phyloP scores from a whole-genome alignment of 1,140 invertebrate species.

The Trichonephila inaurata region DNA sequence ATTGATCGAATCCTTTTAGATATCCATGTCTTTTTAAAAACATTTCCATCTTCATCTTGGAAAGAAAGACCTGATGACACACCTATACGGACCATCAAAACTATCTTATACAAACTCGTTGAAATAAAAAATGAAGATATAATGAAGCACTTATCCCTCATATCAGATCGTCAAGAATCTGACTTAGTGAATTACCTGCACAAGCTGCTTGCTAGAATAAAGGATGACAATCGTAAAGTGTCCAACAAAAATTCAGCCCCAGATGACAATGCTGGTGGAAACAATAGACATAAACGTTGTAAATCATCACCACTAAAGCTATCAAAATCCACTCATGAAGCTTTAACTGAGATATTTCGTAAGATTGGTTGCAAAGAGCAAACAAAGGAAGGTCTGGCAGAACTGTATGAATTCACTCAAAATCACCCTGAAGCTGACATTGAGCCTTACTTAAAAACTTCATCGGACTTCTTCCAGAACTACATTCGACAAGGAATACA shows the following conservation, averaged over 20 bases:
- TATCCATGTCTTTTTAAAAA: slow-evolving; percentile 91
- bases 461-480: slow-evolving; percentile 94
- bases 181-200: slow-evolving; percentile 90
- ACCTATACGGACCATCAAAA: slow-evolving; percentile 93
- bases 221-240: slow-evolving; percentile 66
- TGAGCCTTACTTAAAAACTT: slow-evolving; percentile 93
- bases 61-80: slow-evolving; percentile 88
- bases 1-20: slow-evolving; percentile 91
- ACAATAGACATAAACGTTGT: slow-evolving; percentile 78
- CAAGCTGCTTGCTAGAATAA: slow-evolving; percentile 84
- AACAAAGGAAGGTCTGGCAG: slow-evolving; percentile 91
- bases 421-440: slow-evolving; percentile 94
- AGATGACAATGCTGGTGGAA: slow-evolving; percentile 79
- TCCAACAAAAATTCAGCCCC: slow-evolving; percentile 44
- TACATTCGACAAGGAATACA: slow-evolving; percentile 93
- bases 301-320: slow-evolving; percentile 81
- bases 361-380: slow-evolving; percentile 94
- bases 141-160: slow-evolving; percentile 88
- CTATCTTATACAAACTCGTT: slow-evolving; percentile 91
- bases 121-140: slow-evolving; percentile 83
- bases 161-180: slow-evolving; percentile 89
- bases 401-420: slow-evolving; percentile 94
- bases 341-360: slow-evolving; percentile 93
- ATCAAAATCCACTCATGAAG: slow-evolving; percentile 89
- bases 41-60: slow-evolving; percentile 90